These are phyloP conservation scores for Papilio elwesi DNA, from an alignment of 2,888 invertebrate species.

Conservation along the genomic window DNA sequence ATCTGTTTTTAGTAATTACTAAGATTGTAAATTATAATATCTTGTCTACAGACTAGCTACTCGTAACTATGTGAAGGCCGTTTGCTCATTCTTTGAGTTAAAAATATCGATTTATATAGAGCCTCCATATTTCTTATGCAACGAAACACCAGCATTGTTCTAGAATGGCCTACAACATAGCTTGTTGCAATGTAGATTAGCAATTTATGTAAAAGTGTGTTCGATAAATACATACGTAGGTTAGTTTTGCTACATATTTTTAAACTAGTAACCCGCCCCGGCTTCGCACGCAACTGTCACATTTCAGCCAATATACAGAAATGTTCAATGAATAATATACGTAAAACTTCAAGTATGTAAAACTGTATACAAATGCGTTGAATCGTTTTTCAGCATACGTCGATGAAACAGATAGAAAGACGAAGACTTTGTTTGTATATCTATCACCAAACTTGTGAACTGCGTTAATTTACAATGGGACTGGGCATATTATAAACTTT, in stretches of 20 bases:
- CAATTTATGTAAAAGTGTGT: neutral
- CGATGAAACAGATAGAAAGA: too few species aligned
- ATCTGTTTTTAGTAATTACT: too few species aligned
- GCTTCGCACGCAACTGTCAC: neutral
- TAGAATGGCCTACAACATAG: neutral
- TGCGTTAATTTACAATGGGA: too few species aligned
- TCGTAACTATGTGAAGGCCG: slow-evolving; percentile 19
- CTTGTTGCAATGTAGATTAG: neutral
- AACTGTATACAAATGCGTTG: neutral
- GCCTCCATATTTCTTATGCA: slow-evolving; percentile 28
- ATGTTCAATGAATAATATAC: neutral
- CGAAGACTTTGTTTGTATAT: too few species aligned
- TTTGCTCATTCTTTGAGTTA: slow-evolving; percentile 7
- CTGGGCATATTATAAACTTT: too few species aligned
- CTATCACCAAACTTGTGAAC: too few species aligned
- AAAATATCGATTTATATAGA: slow-evolving; percentile 16
- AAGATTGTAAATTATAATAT: neutral
- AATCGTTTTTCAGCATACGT: neutral
- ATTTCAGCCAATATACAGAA: neutral
- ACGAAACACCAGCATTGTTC: neutral
- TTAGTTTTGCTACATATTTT: too few species aligned
- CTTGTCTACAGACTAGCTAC: neutral
- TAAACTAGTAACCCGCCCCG: too few species aligned
- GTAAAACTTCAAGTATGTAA: neutral
- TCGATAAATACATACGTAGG: neutral